phyloP scores from a whole-genome alignment of 2,888 invertebrate genomes.

The Chrysodeixis includens region DNA sequence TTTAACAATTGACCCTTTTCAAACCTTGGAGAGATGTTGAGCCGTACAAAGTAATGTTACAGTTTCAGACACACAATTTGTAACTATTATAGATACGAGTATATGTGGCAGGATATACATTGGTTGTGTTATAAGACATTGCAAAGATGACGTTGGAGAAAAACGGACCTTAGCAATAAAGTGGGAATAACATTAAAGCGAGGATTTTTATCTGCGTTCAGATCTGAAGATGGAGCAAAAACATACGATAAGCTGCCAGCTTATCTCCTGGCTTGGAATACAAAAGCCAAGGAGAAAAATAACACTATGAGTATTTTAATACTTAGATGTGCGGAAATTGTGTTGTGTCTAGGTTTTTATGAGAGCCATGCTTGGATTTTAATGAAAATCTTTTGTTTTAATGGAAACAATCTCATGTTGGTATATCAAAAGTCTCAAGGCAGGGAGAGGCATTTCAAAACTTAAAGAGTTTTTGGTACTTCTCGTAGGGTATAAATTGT shows the following conservation, averaged over 20 bases:
- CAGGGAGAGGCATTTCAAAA: neutral
- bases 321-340: slow-evolving; percentile 17
- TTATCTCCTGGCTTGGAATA: slow-evolving; percentile 35
- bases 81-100: neutral
- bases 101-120: too few species aligned
- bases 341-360: slow-evolving; percentile 22
- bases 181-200: slow-evolving; percentile 35
- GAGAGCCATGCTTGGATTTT: slow-evolving; percentile 11
- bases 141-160: slow-evolving; percentile 19
- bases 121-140: slow-evolving; percentile 7
- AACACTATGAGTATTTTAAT: slow-evolving; percentile 29
- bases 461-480: neutral
- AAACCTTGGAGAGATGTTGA: slow-evolving; percentile 42
- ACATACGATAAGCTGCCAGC: slow-evolving; percentile 28
- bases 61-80: slow-evolving; percentile 22
- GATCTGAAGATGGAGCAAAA: slow-evolving; percentile 35
- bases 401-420: neutral
- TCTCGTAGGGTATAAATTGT: slow-evolving; percentile 1
- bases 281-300: slow-evolving; percentile 40
- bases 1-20: slow-evolving; percentile 59
- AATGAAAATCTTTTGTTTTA: neutral
- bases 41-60: slow-evolving; percentile 38
- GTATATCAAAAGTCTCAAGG: neutral
- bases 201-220: slow-evolving; percentile 26
- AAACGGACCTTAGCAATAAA: slow-evolving; percentile 32